phyloP scores from a whole-genome alignment of 2,888 invertebrate species.

The Euzetes globulus region DNA sequence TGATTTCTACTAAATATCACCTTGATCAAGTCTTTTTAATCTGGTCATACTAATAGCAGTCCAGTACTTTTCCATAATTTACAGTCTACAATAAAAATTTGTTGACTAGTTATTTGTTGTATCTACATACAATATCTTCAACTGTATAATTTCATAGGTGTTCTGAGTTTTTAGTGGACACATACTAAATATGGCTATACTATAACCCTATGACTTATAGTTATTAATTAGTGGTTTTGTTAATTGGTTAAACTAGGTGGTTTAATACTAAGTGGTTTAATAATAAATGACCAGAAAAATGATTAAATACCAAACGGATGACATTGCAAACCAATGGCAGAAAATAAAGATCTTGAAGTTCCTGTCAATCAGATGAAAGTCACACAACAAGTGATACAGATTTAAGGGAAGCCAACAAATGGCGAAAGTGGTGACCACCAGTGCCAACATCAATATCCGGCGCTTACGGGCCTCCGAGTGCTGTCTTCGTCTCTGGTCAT shows the following conservation, averaged over 20 bases:
- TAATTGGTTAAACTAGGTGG: background rate
- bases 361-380: background rate
- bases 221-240: too few species aligned
- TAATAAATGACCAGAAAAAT: background rate
- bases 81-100: too few species aligned
- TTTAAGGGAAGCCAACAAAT: background rate
- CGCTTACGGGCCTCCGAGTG: slow-evolving; percentile 15
- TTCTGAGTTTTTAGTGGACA: too few species aligned
- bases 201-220: too few species aligned
- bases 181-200: too few species aligned
- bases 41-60: too few species aligned
- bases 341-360: background rate
- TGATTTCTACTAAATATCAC: too few species aligned
- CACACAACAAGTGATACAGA: background rate
- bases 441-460: slow-evolving; percentile 25
- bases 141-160: too few species aligned
- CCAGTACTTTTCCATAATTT: too few species aligned
- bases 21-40: too few species aligned
- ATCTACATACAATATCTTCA: too few species aligned
- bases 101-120: too few species aligned
- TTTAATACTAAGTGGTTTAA: background rate
- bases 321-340: background rate
- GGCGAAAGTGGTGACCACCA: background rate
- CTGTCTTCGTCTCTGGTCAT: slow-evolving; percentile 5
- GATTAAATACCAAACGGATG: background rate